A percentile compares a stretch with the other conserved stretches of the same genome.
These are phyloP conservation scores for Drosophila longiperda DNA, from an alignment of 2,888 invertebrate genomes.

Conservation along the genomic window DNA sequence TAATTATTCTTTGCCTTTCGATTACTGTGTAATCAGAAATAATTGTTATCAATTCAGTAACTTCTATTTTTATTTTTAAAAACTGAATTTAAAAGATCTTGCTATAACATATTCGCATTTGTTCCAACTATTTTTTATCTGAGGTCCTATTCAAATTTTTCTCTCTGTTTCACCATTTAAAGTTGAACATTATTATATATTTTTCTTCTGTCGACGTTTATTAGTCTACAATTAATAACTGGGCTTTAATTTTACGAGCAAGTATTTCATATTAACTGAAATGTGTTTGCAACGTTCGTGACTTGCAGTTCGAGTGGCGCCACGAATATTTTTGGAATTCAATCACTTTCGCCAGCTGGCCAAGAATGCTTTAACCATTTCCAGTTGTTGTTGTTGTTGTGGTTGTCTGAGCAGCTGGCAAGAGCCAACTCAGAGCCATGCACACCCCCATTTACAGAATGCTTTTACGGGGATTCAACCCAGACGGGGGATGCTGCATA, in stretches of 20 bases:
- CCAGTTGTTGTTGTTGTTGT: slow-evolving; percentile 15
- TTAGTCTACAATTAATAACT: not conserved
- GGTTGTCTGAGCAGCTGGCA: slow-evolving; percentile 28
- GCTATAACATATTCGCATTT: not conserved
- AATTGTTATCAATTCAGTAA: not conserved
- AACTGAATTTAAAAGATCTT: not conserved
- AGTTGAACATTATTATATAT: not conserved
- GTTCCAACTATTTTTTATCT: not conserved
- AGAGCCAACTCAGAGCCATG: slow-evolving; percentile 45
- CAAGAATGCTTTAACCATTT: slow-evolving; percentile 31
- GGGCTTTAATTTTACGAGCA: not conserved
- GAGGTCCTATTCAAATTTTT: not conserved
- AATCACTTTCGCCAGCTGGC: slow-evolving; percentile 66
- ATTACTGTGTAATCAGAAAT: not conserved
- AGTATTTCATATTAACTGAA: not conserved
- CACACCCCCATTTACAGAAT: slow-evolving; percentile 41
- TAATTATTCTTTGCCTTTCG: too few relatives aligned
- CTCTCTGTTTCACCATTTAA: not conserved
- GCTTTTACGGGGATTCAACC: slow-evolving; percentile 34
- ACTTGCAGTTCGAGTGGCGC: slow-evolving; percentile 38
- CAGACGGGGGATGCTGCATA: slow-evolving; percentile 60
- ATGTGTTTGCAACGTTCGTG: not conserved
- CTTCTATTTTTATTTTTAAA: not conserved
- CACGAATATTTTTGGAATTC: slow-evolving; percentile 58
- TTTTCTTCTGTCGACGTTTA: not conserved